Conservation (phyloP, 2,888 invertebrate genomes). For the Aromia moschata region DNA sequence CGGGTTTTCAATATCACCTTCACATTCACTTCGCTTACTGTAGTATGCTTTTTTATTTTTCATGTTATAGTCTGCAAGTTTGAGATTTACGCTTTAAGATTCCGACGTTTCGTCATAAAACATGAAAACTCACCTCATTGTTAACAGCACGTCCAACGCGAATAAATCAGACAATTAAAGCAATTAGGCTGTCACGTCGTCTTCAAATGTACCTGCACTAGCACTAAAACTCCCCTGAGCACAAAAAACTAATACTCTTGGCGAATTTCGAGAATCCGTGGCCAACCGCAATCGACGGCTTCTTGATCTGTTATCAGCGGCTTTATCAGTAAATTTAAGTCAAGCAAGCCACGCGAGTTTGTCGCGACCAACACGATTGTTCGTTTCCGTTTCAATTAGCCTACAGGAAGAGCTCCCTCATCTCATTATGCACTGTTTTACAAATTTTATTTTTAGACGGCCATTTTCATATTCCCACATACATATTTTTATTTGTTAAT, state of each 20-base stretch:
- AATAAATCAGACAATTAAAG: background rate
- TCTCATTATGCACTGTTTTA: slow-evolving; percentile 64
- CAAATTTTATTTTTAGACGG: slow-evolving; percentile 63
- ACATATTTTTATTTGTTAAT: slow-evolving; percentile 12
- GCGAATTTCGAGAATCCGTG: slow-evolving; percentile 22
- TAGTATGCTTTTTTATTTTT: no score
- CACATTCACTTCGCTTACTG: no score
- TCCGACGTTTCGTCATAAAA: background rate
- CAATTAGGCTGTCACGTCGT: background rate
- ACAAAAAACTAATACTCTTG: slow-evolving; percentile 13
- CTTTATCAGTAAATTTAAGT: slow-evolving; percentile 54
- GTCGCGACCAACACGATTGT: slow-evolving; percentile 62
- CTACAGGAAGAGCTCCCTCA: slow-evolving; percentile 64
- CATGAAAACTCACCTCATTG: slow-evolving; percentile 31
- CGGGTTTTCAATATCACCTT: no score
- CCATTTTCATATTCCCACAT: slow-evolving; percentile 38
- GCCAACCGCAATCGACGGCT: slow-evolving; percentile 48
- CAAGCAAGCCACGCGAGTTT: slow-evolving; percentile 58
- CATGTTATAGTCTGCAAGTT: no score
- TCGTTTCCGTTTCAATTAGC: slow-evolving; percentile 64
- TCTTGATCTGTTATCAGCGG: slow-evolving; percentile 34
- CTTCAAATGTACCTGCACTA: background rate
- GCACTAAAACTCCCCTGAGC: slow-evolving; percentile 4
- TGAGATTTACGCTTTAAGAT: no score
- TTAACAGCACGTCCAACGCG: background rate